Base-by-base conservation (phyloP, 2,113 vertebrate genomes). In the Cricetomys ansorgei region DNA sequence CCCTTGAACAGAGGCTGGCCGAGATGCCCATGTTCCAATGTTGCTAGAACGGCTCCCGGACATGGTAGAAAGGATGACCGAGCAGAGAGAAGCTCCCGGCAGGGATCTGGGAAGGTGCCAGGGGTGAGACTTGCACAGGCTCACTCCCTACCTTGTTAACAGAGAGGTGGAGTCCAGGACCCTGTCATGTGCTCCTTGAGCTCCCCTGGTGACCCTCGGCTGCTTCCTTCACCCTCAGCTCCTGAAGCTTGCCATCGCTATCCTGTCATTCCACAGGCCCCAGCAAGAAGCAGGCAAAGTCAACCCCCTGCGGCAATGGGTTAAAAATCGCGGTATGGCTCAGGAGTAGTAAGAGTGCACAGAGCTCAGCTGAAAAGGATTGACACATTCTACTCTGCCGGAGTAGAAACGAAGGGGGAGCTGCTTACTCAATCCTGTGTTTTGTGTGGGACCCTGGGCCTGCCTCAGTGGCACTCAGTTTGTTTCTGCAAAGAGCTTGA, bases 401-500 rank as follows among this genome's bases (percentile, higher is more conserved):
- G 10, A 29, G 8, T 4, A 57, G 57, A 65, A 31, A 9, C 10
- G 21, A 31, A 16, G 2, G 19, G 48, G 2, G 19, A 40, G 27
- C 45, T 45, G 19, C 31, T 12, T 9, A 3, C 9, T 7, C 4
- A 5, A 3, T 40, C 21, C 17, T 29, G 5, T 21, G 34, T n/a
- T n/a, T n/a, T n/a, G n/a, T n/a, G n/a, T n/a, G 1, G 2, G 34
- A 2, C 27, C 40, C 27, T 17, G 6, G 0, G 8, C 43, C 37
- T 40, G 19, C 37, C 9, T 25, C 23, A 31, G 15, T 34, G 16
- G 13, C 21, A 7, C 48, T 31, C n/a, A n/a, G 73, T 53, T 67
- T 43, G 50, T 27, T 29, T 76, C 29, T 40, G 27, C 21, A 43
- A 48, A 67, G 70, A 31, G 25, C 13, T 81, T 69, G 7, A 6